Evolutionary conservation across 2,797 vertebrate species (phyloP).

Genomic region (Sebastes glaucus): DNA sequence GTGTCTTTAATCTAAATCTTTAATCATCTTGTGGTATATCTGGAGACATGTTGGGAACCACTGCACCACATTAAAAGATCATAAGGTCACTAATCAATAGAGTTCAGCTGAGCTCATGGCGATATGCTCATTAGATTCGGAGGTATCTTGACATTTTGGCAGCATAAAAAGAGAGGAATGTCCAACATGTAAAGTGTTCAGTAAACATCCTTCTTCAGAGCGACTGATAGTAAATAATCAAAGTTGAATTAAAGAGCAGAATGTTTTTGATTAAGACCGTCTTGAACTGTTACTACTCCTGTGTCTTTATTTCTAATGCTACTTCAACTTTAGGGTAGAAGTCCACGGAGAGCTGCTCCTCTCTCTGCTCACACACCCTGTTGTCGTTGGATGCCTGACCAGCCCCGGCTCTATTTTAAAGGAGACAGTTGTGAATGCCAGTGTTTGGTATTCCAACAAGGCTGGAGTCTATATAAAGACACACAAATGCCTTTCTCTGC

Average conservation of each 20-base stretch:
- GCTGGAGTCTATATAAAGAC: constrained; percentile 64
- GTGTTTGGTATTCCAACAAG: constrained; percentile 66
- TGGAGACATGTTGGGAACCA: not conserved
- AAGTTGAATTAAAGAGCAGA: not conserved
- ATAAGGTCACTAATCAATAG: not conserved
- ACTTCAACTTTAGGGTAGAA: not conserved
- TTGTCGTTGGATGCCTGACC: constrained; percentile 46
- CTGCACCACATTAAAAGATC: not conserved
- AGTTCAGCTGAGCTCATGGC: not conserved
- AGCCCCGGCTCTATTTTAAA: constrained; percentile 71
- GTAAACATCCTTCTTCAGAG: not conserved
- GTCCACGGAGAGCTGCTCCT: not conserved
- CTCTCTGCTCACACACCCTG: constrained; percentile 34
- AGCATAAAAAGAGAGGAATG: not conserved
- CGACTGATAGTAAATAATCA: not conserved
- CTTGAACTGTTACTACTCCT: not conserved
- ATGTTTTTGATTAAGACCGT: not conserved
- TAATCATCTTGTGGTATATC: too few species aligned
- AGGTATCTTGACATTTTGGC: not conserved
- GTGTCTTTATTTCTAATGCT: not conserved
- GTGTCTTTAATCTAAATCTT: too few species aligned
- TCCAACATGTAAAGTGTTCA: not conserved
- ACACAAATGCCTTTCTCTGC: constrained; percentile 63
- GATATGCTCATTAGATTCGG: not conserved
- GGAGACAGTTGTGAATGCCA: constrained; percentile 75